Percentiles rank a stretch among this genome's conserved stretches.
Evolutionary conservation across 2,888 invertebrate genomes (phyloP).

Genomic region (Cephalotes varians): DNA sequence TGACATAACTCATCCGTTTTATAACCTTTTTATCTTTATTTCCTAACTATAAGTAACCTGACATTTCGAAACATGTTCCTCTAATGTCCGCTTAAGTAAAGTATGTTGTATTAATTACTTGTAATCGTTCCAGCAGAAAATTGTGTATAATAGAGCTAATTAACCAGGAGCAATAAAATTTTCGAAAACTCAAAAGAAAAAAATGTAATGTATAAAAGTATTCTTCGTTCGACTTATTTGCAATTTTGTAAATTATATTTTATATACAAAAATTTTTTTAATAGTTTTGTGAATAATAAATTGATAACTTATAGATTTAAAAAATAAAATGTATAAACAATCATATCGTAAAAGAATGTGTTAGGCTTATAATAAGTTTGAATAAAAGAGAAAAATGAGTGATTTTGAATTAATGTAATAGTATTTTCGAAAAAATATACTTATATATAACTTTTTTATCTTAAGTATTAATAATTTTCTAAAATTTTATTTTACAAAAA

Average conservation of each 20-base stretch:
- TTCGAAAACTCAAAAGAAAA: not conserved
- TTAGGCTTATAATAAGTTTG: not conserved
- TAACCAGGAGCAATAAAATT: not conserved
- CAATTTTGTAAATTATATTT: not conserved
- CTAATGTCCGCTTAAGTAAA: conserved; percentile 11
- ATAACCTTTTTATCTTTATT: not conserved
- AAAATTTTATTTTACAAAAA: not conserved
- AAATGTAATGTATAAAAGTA: not conserved
- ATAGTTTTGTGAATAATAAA: not conserved
- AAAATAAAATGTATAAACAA: not conserved
- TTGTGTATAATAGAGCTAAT: not conserved
- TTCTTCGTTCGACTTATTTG: not conserved
- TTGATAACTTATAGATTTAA: not conserved
- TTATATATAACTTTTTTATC: not conserved
- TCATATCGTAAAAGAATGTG: not conserved
- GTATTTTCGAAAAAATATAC: not conserved
- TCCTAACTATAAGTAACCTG: not conserved
- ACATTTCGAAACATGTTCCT: conserved; percentile 2
- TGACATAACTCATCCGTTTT: not conserved
- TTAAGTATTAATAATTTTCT: not conserved
- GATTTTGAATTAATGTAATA: not conserved
- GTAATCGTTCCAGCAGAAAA: not conserved
- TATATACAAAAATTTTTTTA: not conserved
- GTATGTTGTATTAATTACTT: conserved; percentile 10
- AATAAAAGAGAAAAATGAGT: too few relatives aligned